Conservation (phyloP, 2,888 invertebrate species). For the Lampropteryx suffumata region DNA sequence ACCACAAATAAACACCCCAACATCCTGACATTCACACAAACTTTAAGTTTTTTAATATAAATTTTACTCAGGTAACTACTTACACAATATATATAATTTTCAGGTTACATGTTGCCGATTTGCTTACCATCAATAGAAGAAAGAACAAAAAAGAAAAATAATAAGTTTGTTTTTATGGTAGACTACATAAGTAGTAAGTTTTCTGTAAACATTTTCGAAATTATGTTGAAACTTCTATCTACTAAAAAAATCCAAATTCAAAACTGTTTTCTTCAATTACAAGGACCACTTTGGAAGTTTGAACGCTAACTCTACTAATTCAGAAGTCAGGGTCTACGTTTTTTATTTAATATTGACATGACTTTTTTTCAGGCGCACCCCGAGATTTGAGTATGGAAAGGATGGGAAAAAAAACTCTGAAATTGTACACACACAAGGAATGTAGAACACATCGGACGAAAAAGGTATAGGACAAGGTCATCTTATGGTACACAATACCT, state of each 20-base stretch:
- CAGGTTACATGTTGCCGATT: conserved; percentile 68
- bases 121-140: conserved; percentile 62
- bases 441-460: conserved; percentile 60
- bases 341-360: neutral
- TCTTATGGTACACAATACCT: too few relatives aligned
- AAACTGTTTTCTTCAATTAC: too few relatives aligned
- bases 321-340: too few relatives aligned
- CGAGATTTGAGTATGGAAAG: conserved; percentile 66
- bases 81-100: conserved; percentile 26
- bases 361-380: conserved; percentile 54
- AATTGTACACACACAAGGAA: conserved; percentile 63
- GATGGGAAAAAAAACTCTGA: conserved; percentile 67
- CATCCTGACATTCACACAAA: too few relatives aligned
- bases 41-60: too few relatives aligned
- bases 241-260: too few relatives aligned
- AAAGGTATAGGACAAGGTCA: conserved; percentile 45
- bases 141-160: conserved; percentile 51
- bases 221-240: too few relatives aligned
- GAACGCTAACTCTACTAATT: too few relatives aligned
- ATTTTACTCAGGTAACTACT: too few relatives aligned
- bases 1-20: too few relatives aligned
- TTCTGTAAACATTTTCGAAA: too few relatives aligned
- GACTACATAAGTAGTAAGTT: conserved; percentile 68
- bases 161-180: conserved; percentile 57
- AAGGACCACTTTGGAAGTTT: too few relatives aligned